These are phyloP conservation scores for Cephalopachus bancanus DNA, from an alignment of 2,797 vertebrate genomes.

Conservation along the genomic window DNA sequence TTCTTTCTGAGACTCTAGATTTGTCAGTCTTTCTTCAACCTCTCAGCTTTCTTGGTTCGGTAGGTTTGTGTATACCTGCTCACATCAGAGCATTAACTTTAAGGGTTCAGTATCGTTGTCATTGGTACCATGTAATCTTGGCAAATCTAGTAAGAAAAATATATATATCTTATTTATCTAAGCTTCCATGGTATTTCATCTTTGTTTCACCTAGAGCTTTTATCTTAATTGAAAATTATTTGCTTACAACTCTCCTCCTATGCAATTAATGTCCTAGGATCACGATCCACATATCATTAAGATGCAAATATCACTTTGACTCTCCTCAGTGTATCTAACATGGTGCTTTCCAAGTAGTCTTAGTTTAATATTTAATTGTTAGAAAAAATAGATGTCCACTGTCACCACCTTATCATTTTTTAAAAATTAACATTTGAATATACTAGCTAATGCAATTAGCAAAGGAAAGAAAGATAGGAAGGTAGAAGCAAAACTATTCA, in stretches of 20 bases:
- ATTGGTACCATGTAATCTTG: neutral
- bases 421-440: neutral
- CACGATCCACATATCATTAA: neutral
- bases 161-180: neutral
- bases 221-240: neutral
- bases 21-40: neutral
- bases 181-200: neutral
- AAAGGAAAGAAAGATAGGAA: neutral
- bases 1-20: no score
- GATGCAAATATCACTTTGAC: neutral
- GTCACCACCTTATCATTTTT: neutral
- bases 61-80: neutral
- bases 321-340: neutral
- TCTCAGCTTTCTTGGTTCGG: neutral
- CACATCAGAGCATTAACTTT: neutral
- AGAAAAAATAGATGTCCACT: neutral
- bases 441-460: neutral
- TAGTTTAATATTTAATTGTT: slow-evolving; percentile 9
- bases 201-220: neutral
- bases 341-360: neutral
- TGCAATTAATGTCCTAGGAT: neutral
- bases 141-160: neutral
- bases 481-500: neutral
- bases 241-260: neutral
- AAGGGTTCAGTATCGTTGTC: neutral